Conservation (phyloP, 2,888 invertebrate genomes). For the Microctonus hyperodae region DNA sequence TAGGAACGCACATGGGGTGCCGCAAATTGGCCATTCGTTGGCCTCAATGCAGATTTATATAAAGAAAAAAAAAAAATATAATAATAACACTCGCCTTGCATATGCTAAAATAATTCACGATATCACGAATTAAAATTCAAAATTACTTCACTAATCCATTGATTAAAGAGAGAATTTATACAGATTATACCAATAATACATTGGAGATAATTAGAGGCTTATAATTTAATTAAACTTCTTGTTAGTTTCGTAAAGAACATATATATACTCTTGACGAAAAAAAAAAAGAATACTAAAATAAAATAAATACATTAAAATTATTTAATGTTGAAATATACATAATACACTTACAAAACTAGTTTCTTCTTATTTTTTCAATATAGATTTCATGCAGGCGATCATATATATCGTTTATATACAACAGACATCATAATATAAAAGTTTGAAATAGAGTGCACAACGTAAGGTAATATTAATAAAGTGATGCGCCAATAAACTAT, state of each 20-base stretch:
- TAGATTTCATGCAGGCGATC: no score
- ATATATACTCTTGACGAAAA: background rate
- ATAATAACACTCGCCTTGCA: no score
- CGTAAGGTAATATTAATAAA: background rate
- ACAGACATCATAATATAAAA: background rate
- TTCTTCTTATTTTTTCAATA: no score
- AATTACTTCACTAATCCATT: background rate
- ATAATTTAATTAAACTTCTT: conserved; percentile 14
- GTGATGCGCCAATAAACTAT: conserved; percentile 37
- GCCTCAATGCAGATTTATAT: conserved; percentile 26
- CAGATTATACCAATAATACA: background rate
- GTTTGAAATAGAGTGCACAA: background rate
- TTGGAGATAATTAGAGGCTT: conserved; percentile 12
- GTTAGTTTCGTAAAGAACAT: background rate
- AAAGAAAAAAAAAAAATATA: background rate
- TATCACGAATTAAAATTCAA: background rate
- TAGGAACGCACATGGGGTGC: conserved; percentile 34
- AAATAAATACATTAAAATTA: background rate
- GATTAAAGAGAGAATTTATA: background rate
- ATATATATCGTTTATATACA: background rate
- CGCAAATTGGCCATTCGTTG: conserved; percentile 44
- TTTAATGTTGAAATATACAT: no score
- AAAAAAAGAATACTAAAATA: background rate
- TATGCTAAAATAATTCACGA: background rate
- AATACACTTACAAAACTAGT: no score